Percentiles rank a stretch among this genome's conserved stretches.
These are phyloP conservation scores for Capitulum mitella DNA, from an alignment of 2,888 invertebrate genomes.

Conservation along the genomic window DNA sequence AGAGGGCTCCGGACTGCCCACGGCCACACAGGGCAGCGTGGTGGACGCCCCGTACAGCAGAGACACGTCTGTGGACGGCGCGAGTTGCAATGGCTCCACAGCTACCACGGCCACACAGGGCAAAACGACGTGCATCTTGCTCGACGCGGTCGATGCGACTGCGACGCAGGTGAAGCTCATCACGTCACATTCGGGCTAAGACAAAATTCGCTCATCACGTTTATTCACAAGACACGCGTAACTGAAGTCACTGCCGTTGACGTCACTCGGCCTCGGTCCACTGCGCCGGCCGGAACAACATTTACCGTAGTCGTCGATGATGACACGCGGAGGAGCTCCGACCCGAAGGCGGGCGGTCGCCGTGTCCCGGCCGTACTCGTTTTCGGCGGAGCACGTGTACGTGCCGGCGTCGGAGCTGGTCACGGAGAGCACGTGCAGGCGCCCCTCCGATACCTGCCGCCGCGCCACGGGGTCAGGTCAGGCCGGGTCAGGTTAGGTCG, in stretches of 20 bases:
- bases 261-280: too few relatives aligned
- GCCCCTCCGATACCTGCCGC: slow-evolving; percentile 26
- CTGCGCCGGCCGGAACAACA: background rate
- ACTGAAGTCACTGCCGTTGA: too few relatives aligned
- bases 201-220: too few relatives aligned
- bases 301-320: slow-evolving; percentile 31
- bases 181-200: too few relatives aligned
- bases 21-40: slow-evolving; percentile 31
- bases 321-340: slow-evolving; percentile 30
- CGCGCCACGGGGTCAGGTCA: background rate
- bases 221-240: too few relatives aligned
- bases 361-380: slow-evolving; percentile 48
- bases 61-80: slow-evolving; percentile 30
- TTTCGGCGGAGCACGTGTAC: slow-evolving; percentile 53
- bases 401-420: slow-evolving; percentile 53
- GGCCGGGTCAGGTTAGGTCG: too few relatives aligned
- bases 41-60: slow-evolving; percentile 29
- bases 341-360: slow-evolving; percentile 47
- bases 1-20: slow-evolving; percentile 32
- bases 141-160: too few relatives aligned
- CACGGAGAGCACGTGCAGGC: slow-evolving; percentile 48
- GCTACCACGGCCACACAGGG: too few relatives aligned
- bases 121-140: too few relatives aligned
- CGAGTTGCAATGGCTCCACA: too few relatives aligned
- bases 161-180: too few relatives aligned